Evolutionary conservation across 2,797 vertebrate species (phyloP).

Genomic region (Myotis vivesi): DNA sequence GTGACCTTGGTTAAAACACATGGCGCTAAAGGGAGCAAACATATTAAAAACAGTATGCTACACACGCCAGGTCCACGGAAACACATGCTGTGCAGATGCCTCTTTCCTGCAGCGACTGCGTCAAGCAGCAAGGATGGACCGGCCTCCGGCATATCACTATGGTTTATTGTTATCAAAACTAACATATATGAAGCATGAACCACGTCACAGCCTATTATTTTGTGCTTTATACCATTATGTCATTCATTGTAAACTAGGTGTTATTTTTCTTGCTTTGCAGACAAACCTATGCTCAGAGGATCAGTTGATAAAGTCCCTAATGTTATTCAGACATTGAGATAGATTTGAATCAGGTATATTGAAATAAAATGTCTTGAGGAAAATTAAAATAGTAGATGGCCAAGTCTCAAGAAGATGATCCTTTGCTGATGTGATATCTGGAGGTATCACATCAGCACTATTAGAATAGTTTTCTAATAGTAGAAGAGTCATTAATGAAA

Average conservation of each 20-base stretch:
- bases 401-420: not conserved
- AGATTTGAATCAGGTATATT: not conserved
- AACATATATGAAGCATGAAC: not conserved
- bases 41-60: too few relatives aligned
- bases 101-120: too few relatives aligned
- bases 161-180: not conserved
- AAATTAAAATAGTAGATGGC: conserved; percentile 15
- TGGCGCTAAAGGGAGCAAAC: too few relatives aligned
- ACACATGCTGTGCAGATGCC: too few relatives aligned
- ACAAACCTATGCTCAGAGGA: not conserved
- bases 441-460: not conserved
- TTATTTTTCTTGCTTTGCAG: not conserved
- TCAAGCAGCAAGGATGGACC: too few relatives aligned
- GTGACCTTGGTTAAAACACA: too few relatives aligned
- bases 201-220: not conserved
- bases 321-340: not conserved
- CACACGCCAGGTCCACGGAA: too few relatives aligned
- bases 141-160: too few relatives aligned
- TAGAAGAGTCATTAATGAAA: not conserved
- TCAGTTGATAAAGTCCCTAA: not conserved
- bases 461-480: not conserved
- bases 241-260: not conserved
- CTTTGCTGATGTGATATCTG: not conserved
- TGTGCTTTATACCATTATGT: not conserved
- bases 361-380: not conserved